Conservation (phyloP, 1,140 invertebrate species). For the Scaptomyza montana region DNA sequence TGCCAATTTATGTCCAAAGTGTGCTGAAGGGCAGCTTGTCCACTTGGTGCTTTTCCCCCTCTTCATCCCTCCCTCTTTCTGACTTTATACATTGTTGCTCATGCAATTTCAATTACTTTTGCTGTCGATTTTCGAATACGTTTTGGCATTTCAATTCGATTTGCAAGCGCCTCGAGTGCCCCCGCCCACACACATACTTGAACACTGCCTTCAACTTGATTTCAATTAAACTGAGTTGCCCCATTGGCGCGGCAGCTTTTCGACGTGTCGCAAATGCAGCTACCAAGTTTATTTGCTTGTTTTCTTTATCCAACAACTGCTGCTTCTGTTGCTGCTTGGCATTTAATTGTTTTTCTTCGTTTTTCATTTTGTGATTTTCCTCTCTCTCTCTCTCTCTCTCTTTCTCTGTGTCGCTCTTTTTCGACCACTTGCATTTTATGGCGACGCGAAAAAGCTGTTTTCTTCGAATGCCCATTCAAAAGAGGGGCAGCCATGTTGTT, state of each 20-base stretch:
- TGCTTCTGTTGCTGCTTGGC: constrained; percentile 55
- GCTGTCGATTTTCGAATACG: constrained; percentile 80
- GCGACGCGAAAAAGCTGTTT: constrained; percentile 79
- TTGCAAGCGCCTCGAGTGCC: constrained; percentile 54
- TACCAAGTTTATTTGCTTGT: constrained; percentile 77
- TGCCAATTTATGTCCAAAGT: constrained; percentile 74
- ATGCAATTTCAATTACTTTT: constrained; percentile 82
- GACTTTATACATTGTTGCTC: constrained; percentile 68
- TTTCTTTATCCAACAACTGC: constrained; percentile 60
- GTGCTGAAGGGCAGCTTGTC: constrained; percentile 30
- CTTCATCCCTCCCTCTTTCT: not conserved
- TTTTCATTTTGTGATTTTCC: constrained; percentile 74
- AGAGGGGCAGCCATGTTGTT: constrained; percentile 67
- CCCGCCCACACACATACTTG: not conserved
- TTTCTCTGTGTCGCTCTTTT: constrained; percentile 35
- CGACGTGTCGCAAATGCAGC: constrained; percentile 77
- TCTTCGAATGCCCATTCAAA: constrained; percentile 39
- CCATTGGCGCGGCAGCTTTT: constrained; percentile 72
- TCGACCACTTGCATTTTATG: constrained; percentile 79
- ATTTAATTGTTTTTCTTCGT: constrained; percentile 80
- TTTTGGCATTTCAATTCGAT: constrained; percentile 72
- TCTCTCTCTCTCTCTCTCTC: constrained; percentile 10
- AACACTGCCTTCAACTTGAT: constrained; percentile 56
- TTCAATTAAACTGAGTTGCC: constrained; percentile 80
- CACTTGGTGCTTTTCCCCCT: constrained; percentile 4